A percentile compares a stretch with the other conserved stretches of the same genome.
These are phyloP conservation scores for Lysandra coridon DNA, from an alignment of 2,888 invertebrate genomes.

Conservation along the genomic window DNA sequence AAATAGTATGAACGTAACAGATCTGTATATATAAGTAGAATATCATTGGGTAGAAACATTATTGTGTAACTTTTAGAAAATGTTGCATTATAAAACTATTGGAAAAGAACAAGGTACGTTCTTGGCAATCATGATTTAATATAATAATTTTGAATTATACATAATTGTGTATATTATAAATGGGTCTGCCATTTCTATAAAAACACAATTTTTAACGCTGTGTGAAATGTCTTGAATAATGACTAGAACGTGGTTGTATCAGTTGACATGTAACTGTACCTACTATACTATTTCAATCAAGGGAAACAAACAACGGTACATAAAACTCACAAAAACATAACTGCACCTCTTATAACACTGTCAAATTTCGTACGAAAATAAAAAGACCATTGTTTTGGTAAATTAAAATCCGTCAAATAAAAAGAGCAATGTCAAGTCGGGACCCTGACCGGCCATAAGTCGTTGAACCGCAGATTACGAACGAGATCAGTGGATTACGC, in stretches of 20 bases:
- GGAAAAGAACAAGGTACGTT: too few species aligned
- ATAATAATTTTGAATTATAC: too few species aligned
- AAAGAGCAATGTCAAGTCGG: slow-evolving; percentile 56
- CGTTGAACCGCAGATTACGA: slow-evolving; percentile 57
- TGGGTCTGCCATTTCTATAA: too few species aligned
- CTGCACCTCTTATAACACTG: neutral
- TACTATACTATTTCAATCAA: neutral
- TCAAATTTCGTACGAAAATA: neutral
- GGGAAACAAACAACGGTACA: neutral
- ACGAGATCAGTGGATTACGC: slow-evolving; percentile 62
- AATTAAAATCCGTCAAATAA: neutral
- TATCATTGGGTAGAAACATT: neutral
- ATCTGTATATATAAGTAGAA: too few species aligned
- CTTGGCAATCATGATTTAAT: too few species aligned
- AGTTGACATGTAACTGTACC: neutral
- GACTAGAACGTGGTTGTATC: neutral
- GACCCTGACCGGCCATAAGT: slow-evolving; percentile 67
- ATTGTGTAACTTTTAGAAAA: too few species aligned
- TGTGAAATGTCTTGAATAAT: too few species aligned
- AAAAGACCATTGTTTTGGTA: neutral
- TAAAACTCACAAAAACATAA: neutral
- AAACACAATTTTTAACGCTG: too few species aligned
- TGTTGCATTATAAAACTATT: too few species aligned
- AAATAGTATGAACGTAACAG: too few species aligned
- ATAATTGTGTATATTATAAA: too few species aligned